phyloP scores from a whole-genome alignment of 2,888 invertebrate species.

The Bembecia ichneumoniformis region DNA sequence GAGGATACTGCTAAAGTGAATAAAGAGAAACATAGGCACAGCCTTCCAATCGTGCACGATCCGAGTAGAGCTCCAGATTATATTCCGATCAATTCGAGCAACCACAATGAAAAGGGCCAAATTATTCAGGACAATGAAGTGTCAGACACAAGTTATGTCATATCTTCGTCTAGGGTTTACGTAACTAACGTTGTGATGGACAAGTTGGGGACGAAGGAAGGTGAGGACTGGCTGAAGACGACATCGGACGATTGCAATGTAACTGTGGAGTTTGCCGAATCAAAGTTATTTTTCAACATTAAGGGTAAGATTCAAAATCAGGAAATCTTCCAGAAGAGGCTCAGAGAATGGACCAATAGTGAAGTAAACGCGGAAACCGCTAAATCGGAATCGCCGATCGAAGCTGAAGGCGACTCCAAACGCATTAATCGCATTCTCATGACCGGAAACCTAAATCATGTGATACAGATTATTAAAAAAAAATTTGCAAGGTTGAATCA shows the following conservation, averaged over 20 bases:
- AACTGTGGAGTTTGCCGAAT: slow-evolving; percentile 43
- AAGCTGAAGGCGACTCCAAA: neutral
- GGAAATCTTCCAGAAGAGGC: slow-evolving; percentile 60
- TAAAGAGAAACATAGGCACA: slow-evolving; percentile 13
- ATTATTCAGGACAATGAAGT: slow-evolving; percentile 64
- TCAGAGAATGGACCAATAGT: slow-evolving; percentile 47
- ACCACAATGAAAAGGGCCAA: slow-evolving; percentile 50
- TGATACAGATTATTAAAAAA: slow-evolving; percentile 36
- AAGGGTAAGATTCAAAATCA: slow-evolving; percentile 63
- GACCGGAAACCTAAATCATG: slow-evolving; percentile 36
- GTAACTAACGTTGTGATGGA: slow-evolving; percentile 59
- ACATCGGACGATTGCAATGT: slow-evolving; percentile 40
- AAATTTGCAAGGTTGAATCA: slow-evolving; percentile 48
- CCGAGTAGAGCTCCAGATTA: slow-evolving; percentile 25
- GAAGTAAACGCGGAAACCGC: slow-evolving; percentile 11
- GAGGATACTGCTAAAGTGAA: slow-evolving; percentile 7
- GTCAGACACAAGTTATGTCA: slow-evolving; percentile 52
- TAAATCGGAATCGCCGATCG: neutral
- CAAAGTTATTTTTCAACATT: slow-evolving; percentile 51
- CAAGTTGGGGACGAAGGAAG: slow-evolving; percentile 57
- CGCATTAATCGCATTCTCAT: neutral
- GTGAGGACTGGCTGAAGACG: slow-evolving; percentile 52
- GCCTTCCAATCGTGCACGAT: slow-evolving; percentile 9
- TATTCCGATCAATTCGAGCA: slow-evolving; percentile 37
- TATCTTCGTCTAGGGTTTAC: slow-evolving; percentile 62